phyloP scores from a whole-genome alignment of 2,888 invertebrate genomes.

The Drosophila multiciliata region DNA sequence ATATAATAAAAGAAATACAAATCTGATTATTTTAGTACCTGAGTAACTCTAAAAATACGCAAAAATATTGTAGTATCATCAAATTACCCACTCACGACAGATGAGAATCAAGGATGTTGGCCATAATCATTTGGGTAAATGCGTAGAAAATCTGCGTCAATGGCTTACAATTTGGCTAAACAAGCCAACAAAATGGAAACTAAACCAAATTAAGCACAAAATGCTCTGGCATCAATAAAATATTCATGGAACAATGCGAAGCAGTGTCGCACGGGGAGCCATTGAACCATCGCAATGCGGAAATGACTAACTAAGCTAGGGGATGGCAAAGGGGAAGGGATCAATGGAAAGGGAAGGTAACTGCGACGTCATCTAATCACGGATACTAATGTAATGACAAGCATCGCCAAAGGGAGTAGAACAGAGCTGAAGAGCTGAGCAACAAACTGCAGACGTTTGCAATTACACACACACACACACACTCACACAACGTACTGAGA shows the following conservation, averaged over 20 bases:
- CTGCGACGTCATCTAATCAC: conserved; percentile 65
- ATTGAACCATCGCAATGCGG: conserved; percentile 41
- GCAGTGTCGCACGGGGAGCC: conserved; percentile 50
- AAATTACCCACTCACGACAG: conserved; percentile 1
- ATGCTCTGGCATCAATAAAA: conserved; percentile 67
- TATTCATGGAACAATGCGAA: conserved; percentile 68
- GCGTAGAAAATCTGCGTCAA: conserved; percentile 47
- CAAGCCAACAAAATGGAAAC: conserved; percentile 40
- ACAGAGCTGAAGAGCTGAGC: conserved; percentile 52
- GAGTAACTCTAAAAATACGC: background rate
- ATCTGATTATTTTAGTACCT: background rate
- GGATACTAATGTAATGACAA: conserved; percentile 74
- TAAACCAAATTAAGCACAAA: conserved; percentile 46
- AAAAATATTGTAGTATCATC: background rate
- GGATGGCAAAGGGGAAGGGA: background rate
- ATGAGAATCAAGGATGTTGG: conserved; percentile 2
- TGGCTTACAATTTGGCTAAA: conserved; percentile 57
- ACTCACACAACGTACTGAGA: conserved; percentile 31
- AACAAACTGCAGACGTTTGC: conserved; percentile 75
- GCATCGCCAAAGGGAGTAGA: conserved; percentile 41
- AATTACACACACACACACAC: conserved; percentile 64
- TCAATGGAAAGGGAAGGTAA: background rate
- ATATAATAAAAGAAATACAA: background rate
- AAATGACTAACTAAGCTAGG: conserved; percentile 29
- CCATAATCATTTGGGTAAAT: conserved; percentile 50